phyloP scores from a whole-genome alignment of 2,888 invertebrate species.

The Volucella bombylans region DNA sequence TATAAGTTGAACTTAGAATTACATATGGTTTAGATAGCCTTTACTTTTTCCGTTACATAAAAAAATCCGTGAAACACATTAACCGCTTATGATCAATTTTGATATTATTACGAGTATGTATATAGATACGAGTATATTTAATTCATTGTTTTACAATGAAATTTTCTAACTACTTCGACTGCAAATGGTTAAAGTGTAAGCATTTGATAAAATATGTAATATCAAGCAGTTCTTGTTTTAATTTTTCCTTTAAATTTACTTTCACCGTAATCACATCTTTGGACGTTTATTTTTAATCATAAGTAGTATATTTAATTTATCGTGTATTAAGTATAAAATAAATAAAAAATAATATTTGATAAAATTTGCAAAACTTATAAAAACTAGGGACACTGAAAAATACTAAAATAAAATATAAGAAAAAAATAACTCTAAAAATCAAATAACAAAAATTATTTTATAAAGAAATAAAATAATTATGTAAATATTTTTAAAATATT shows the following conservation, averaged over 20 bases:
- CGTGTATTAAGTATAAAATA: slow-evolving; percentile 21
- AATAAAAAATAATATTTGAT: slow-evolving; percentile 23
- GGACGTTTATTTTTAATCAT: slow-evolving; percentile 63
- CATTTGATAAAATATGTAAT: slow-evolving; percentile 55
- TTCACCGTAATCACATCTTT: slow-evolving; percentile 68
- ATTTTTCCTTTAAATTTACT: slow-evolving; percentile 23
- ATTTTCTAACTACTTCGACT: slow-evolving; percentile 15
- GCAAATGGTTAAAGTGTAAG: slow-evolving; percentile 20
- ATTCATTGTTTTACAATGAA: slow-evolving; percentile 24
- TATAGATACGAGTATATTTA: neutral
- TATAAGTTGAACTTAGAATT: slow-evolving; percentile 63
- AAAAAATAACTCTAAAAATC: slow-evolving; percentile 62
- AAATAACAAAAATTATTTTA: slow-evolving; percentile 78
- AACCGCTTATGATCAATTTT: neutral
- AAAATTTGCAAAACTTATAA: slow-evolving; percentile 20
- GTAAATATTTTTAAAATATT: slow-evolving; percentile 76
- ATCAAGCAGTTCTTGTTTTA: slow-evolving; percentile 52
- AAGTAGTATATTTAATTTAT: slow-evolving; percentile 5
- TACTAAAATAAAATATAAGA: slow-evolving; percentile 34
- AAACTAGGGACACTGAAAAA: slow-evolving; percentile 54
- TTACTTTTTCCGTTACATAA: slow-evolving; percentile 31
- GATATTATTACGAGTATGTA: slow-evolving; percentile 1
- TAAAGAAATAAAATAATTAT: slow-evolving; percentile 78
- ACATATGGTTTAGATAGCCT: slow-evolving; percentile 30
- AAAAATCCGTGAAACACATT: slow-evolving; percentile 13